These are phyloP conservation scores for Scaptomyza parva DNA, from an alignment of 2,888 invertebrate species.

Conservation along the genomic window DNA sequence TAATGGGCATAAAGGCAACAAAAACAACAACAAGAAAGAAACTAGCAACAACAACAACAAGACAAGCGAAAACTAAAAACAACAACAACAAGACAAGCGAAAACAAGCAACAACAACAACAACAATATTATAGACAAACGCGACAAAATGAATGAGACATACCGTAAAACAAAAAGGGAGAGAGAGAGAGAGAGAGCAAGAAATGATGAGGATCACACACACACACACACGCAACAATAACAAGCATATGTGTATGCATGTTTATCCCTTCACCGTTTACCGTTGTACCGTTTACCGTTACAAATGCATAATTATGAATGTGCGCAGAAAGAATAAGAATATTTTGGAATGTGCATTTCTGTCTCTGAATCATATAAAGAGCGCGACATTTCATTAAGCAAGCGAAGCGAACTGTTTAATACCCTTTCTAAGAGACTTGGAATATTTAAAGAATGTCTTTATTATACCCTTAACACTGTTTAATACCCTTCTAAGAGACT, in stretches of 20 bases:
- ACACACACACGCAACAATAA: conserved; percentile 10
- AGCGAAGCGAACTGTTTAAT: neutral
- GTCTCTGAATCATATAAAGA: conserved; percentile 7
- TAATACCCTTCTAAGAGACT: too few relatives aligned
- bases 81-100: conserved; percentile 15
- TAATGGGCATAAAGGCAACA: conserved; percentile 62
- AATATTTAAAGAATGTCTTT: too few relatives aligned
- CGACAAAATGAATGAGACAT: conserved; percentile 16
- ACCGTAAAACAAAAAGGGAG: too few relatives aligned
- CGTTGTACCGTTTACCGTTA: conserved; percentile 21
- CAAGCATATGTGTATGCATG: too few relatives aligned
- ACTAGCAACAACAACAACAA: conserved; percentile 26
- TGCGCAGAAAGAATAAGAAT: neutral
- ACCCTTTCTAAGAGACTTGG: neutral
- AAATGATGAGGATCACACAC: conserved; percentile 22
- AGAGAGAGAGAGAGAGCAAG: neutral
- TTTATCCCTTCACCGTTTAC: conserved; percentile 22
- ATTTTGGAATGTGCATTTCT: conserved; percentile 1
- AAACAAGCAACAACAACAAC: conserved; percentile 15
- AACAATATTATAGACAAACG: conserved; percentile 39
- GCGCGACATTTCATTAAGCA: conserved; percentile 30
- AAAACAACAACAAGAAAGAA: conserved; percentile 5
- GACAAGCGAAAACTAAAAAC: conserved; percentile 17
- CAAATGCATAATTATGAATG: conserved; percentile 20
- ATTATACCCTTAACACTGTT: too few relatives aligned